Evolutionary conservation across 2,888 invertebrate genomes (phyloP), one percentile per base, ranked within the genome.

Genomic region (Oegoconia quadripuncta): DNA sequence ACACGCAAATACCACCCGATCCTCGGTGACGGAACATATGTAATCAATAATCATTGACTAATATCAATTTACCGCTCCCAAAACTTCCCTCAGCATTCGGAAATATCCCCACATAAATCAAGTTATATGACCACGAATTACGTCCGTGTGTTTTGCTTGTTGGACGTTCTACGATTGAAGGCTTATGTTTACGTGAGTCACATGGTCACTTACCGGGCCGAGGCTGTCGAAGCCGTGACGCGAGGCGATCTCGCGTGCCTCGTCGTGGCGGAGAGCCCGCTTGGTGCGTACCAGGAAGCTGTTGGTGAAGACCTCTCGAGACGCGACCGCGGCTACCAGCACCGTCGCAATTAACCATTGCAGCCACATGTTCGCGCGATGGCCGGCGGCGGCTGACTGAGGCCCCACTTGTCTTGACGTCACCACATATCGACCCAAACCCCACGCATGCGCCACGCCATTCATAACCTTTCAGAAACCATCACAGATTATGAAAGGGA

Each of bases 161-260:
- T n/a, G n/a, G n/a, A n/a, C n/a, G n/a, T n/a, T n/a, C n/a, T n/a
- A n/a, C n/a, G n/a, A n/a, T n/a, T n/a, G n/a, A n/a, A n/a, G n/a
- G 41, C 32, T 27, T 32, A 69, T 84, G 83, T 83, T 86, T 84
- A 82, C 81, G 55, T 74, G 64, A 57, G 59, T 82, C 86, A 86
- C 86, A 83, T 86, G 83, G 70, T 55, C 51, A 92, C 96, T 93
- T 84, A 99, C 98, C 92, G 97, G 93, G 74, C 97, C 97, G 57
- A 97, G 90, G 86, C 94, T 97, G 71, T 95, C 92, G 89, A 99
- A 98, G 69, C 98, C 98, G 78, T 97, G 95, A 66, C 94, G 90
- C 51, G 90, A 88, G 44, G 98, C 98, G 50, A 99, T 91, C 54
- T 89, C 80, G 71, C 93, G 93, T 35, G 97, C 98, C 64, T 93